Conservation (phyloP, 1,140 invertebrate genomes). For the Drosophila mojavensis region DNA sequence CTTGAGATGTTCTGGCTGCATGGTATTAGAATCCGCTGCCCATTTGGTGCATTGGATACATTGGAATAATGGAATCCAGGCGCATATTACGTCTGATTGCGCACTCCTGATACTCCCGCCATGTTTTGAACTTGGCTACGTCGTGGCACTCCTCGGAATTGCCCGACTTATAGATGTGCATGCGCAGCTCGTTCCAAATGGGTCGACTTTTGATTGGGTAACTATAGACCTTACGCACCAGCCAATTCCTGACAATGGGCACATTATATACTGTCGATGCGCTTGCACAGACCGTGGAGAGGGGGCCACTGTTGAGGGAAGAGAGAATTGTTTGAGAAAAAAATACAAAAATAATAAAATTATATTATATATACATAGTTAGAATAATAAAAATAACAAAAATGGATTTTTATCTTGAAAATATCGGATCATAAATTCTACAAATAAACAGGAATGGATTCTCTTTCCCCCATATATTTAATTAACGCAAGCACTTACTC, state of each 20-base stretch:
- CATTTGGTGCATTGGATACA: conserved; percentile 40
- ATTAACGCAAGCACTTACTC: not conserved
- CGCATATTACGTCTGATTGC: conserved; percentile 28
- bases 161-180: conserved; percentile 14
- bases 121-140: not conserved
- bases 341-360: not conserved
- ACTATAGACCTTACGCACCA: conserved; percentile 17
- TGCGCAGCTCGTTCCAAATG: conserved; percentile 3
- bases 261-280: conserved; percentile 33
- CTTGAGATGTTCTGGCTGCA: too few species aligned
- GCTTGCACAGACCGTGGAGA: conserved; percentile 19
- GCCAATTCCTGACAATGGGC: conserved; percentile 9
- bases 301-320: not conserved
- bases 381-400: not conserved
- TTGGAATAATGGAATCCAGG: conserved; percentile 35
- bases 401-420: too few species aligned
- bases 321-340: too few species aligned
- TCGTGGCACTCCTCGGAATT: conserved; percentile 36
- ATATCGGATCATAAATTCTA: too few species aligned
- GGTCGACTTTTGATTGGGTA: not conserved
- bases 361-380: not conserved
- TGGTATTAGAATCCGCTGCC: not conserved
- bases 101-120: conserved; percentile 15
- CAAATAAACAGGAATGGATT: not conserved
- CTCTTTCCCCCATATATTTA: too few species aligned